Conservation (phyloP, 2,888 invertebrate species). For the Diarsia brunnea region DNA sequence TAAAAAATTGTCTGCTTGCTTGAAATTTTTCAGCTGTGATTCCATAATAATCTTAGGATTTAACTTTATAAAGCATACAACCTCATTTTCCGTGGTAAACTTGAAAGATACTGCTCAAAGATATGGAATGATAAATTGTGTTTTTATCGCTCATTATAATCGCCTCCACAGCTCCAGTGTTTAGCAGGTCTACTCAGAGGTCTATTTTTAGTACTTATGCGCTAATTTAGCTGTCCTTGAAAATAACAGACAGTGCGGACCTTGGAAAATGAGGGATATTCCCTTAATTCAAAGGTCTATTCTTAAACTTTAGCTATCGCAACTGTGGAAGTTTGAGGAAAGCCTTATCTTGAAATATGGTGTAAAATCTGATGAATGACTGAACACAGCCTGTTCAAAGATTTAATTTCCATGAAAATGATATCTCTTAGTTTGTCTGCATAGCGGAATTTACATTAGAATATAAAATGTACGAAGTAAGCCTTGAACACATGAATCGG, state of each 20-base stretch:
- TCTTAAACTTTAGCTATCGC: neutral
- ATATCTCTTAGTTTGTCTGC: neutral
- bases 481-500: neutral
- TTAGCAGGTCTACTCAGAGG: slow-evolving; percentile 1
- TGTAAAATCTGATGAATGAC: neutral
- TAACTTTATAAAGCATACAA: slow-evolving; percentile 2
- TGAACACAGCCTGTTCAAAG: neutral
- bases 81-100: slow-evolving; percentile 14
- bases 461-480: neutral
- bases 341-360: neutral
- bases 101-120: slow-evolving; percentile 30
- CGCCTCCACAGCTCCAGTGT: slow-evolving; percentile 1
- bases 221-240: slow-evolving; percentile 33
- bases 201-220: slow-evolving; percentile 24
- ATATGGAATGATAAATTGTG: slow-evolving; percentile 50
- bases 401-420: neutral
- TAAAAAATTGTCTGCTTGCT: neutral
- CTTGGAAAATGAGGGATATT: slow-evolving; percentile 35
- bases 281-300: slow-evolving; percentile 9
- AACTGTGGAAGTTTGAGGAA: neutral
- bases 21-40: neutral
- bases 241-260: neutral
- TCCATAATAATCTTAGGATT: neutral
- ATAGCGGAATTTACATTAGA: neutral
- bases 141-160: slow-evolving; percentile 43